These are phyloP conservation scores for Leptura quadrifasciata DNA, from an alignment of 2,888 invertebrate species.

Conservation along the genomic window DNA sequence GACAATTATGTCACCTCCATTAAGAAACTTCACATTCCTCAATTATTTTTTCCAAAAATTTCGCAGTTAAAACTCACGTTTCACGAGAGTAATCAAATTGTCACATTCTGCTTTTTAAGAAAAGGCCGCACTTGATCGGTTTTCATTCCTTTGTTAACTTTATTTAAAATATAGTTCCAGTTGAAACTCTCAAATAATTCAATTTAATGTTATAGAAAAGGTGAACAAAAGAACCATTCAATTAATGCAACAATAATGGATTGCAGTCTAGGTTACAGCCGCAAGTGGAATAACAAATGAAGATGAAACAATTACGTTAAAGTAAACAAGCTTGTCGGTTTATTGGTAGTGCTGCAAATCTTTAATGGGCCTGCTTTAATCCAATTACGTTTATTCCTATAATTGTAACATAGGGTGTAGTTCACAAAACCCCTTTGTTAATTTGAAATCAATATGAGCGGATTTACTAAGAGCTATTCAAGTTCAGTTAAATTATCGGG, in stretches of 20 bases:
- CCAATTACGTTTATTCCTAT: conserved; percentile 36
- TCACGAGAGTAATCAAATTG: no score
- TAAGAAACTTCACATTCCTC: no score
- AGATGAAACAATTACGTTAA: conserved; percentile 22
- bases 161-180: no score
- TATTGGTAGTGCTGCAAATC: conserved; percentile 25
- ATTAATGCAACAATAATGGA: background rate
- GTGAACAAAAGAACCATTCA: background rate
- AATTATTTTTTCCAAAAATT: no score
- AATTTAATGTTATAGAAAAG: background rate
- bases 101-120: no score
- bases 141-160: no score
- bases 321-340: conserved; percentile 29
- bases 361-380: conserved; percentile 25
- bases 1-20: no score
- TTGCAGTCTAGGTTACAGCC: background rate
- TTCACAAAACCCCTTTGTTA: conserved; percentile 21
- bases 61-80: no score
- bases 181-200: no score
- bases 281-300: conserved; percentile 24
- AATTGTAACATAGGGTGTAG: conserved; percentile 29
- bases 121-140: no score
- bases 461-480: conserved; percentile 16
- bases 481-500: conserved; percentile 6
- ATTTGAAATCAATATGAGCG: conserved; percentile 35